Conservation (phyloP, 2,888 invertebrate species). For the Ectropis crepuscularia region DNA sequence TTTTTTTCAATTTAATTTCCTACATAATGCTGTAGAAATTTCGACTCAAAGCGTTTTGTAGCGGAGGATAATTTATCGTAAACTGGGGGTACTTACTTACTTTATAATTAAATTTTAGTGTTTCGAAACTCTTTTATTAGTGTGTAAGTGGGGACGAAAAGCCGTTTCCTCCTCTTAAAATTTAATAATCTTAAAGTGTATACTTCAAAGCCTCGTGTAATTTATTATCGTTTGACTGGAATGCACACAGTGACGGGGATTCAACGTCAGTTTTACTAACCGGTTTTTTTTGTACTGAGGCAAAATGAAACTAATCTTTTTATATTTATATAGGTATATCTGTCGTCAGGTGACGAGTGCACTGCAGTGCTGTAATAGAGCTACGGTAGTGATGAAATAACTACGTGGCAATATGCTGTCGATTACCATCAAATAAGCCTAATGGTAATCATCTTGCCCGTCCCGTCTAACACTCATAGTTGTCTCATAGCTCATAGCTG, state of each 20-base stretch:
- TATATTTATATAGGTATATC: no score
- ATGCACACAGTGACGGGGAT: neutral
- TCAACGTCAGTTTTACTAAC: neutral
- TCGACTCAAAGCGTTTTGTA: no score
- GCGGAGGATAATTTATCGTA: neutral
- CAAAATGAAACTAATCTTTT: neutral
- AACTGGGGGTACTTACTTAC: neutral
- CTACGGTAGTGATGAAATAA: no score
- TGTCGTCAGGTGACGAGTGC: no score
- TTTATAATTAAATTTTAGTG: neutral
- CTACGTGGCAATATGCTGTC: no score
- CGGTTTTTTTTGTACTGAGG: slow-evolving; percentile 6
- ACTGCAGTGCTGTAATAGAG: no score
- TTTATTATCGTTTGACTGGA: slow-evolving; percentile 13
- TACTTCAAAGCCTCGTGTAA: slow-evolving; percentile 13
- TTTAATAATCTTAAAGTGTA: slow-evolving; percentile 6
- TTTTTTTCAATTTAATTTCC: no score
- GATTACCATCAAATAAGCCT: no score
- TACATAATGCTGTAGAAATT: no score
- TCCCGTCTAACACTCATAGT: no score
- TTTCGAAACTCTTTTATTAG: neutral
- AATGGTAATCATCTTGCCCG: no score
- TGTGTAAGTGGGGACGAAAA: neutral
- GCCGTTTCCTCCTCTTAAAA: neutral
- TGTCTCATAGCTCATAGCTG: no score